Conservation (phyloP, 2,888 invertebrate species). For the Diaphora mendica region DNA sequence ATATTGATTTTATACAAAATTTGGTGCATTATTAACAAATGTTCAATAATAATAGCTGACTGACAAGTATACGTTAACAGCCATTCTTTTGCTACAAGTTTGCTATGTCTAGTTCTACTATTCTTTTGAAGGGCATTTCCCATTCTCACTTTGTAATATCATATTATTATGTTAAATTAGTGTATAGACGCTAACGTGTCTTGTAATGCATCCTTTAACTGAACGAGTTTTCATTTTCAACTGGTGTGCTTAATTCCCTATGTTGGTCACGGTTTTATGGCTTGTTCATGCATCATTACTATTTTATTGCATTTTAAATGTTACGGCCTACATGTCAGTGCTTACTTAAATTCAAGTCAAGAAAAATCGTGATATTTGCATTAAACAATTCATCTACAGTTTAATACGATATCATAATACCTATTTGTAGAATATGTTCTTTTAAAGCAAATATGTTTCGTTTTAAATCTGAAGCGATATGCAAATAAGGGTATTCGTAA, state of each 20-base stretch:
- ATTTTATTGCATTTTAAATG: slow-evolving; percentile 44
- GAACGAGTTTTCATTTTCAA: slow-evolving; percentile 52
- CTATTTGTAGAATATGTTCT: slow-evolving; percentile 30
- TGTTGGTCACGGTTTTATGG: slow-evolving; percentile 48
- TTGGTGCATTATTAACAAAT: no score
- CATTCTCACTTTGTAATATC: background rate
- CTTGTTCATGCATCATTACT: slow-evolving; percentile 43
- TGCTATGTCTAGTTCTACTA: no score
- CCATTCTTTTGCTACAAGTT: no score
- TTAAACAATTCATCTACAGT: background rate
- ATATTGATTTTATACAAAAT: no score
- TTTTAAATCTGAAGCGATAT: slow-evolving; percentile 50
- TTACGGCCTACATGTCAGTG: slow-evolving; percentile 13
- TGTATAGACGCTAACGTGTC: slow-evolving; percentile 40
- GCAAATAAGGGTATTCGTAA: slow-evolving; percentile 52
- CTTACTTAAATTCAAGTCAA: slow-evolving; percentile 9
- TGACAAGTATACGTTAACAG: no score
- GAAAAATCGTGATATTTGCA: background rate
- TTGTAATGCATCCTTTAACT: slow-evolving; percentile 39
- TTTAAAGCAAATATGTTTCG: slow-evolving; percentile 32
- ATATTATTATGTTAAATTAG: slow-evolving; percentile 31
- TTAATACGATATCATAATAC: slow-evolving; percentile 25
- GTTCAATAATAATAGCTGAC: no score
- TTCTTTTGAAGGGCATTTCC: background rate
- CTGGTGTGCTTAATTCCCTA: slow-evolving; percentile 40